phyloP scores from a whole-genome alignment of 2,888 invertebrate species.

The Eristalinus aeneus region DNA sequence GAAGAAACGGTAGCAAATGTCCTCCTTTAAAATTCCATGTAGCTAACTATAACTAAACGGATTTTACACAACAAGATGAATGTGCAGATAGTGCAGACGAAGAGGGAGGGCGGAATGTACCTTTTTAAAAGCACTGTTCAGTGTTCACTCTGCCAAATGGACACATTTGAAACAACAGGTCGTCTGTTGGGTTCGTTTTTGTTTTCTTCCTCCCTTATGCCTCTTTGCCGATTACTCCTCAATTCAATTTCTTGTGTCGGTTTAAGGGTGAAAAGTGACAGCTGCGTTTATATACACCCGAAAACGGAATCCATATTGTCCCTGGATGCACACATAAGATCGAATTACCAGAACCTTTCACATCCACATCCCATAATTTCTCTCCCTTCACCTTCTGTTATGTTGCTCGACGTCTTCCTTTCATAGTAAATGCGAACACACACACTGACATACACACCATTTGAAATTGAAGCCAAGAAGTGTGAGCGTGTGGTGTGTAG shows the following conservation, averaged over 20 bases:
- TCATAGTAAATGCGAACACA: slow-evolving; percentile 16
- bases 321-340: slow-evolving; percentile 63
- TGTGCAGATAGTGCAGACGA: background rate
- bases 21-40: slow-evolving; percentile 59
- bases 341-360: slow-evolving; percentile 66
- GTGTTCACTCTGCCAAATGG: slow-evolving; percentile 33
- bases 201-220: slow-evolving; percentile 4
- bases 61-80: slow-evolving; percentile 55
- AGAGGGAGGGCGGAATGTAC: background rate
- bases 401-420: slow-evolving; percentile 5
- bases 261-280: slow-evolving; percentile 60
- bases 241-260: slow-evolving; percentile 52
- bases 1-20: slow-evolving; percentile 62
- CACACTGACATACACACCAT: no score
- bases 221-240: slow-evolving; percentile 3
- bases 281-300: slow-evolving; percentile 56
- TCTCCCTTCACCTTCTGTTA: slow-evolving; percentile 29
- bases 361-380: slow-evolving; percentile 35
- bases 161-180: slow-evolving; percentile 58
- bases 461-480: slow-evolving; percentile 12
- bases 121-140: slow-evolving; percentile 23
- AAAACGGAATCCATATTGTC: slow-evolving; percentile 69
- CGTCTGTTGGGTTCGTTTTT: slow-evolving; percentile 36
- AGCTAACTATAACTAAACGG: slow-evolving; percentile 59
- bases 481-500: slow-evolving; percentile 30